A percentile compares a stretch with the other conserved stretches of the same genome.
Conservation (phyloP, 2,113 vertebrate species). For the Sakesphorus luctuosus region DNA sequence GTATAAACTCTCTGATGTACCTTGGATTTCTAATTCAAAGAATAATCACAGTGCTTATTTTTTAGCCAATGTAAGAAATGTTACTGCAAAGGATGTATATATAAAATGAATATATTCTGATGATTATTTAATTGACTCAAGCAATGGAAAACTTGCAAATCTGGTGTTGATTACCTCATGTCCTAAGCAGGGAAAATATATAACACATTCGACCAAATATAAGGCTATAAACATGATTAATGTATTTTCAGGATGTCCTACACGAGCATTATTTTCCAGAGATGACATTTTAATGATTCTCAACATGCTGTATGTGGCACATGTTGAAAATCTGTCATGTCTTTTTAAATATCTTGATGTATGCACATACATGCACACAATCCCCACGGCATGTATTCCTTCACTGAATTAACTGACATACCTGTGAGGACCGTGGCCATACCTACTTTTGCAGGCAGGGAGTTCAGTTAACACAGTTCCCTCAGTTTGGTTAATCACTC, state of each 20-base stretch:
- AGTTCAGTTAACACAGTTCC: neutral
- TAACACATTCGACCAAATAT: neutral
- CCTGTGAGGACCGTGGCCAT: neutral
- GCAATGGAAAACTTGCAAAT: slow-evolving; percentile 28
- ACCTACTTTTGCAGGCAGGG: neutral
- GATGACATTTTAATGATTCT: slow-evolving; percentile 7
- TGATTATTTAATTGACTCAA: slow-evolving; percentile 12
- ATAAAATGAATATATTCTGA: neutral
- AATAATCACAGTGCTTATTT: neutral
- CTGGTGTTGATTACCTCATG: neutral
- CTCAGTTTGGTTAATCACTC: neutral
- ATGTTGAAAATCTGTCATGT: neutral
- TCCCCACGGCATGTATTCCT: neutral
- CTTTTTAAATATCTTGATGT: neutral
- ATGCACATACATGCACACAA: neutral
- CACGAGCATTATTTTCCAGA: neutral
- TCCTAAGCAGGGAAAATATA: slow-evolving; percentile 2
- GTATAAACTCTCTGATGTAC: neutral
- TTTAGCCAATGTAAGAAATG: neutral
- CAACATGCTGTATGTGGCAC: neutral
- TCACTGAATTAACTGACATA: neutral
- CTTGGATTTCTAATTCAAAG: neutral
- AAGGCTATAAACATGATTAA: slow-evolving; percentile 10
- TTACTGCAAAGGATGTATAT: neutral
- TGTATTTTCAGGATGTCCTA: slow-evolving; percentile 7